Evolutionary conservation across 2,113 vertebrate genomes (phyloP).

Genomic region (Sceloporus undulatus): DNA sequence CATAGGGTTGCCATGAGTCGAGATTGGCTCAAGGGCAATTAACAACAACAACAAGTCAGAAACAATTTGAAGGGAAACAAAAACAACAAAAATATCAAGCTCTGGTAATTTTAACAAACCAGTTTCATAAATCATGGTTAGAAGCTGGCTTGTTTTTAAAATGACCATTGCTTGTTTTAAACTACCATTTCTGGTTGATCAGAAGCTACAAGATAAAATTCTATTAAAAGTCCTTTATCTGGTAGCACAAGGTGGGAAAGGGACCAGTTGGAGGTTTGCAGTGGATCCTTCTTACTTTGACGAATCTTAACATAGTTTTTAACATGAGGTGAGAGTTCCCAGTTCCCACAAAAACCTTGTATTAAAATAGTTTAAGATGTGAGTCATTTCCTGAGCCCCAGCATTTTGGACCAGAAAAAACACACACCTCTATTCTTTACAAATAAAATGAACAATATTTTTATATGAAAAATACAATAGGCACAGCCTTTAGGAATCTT

Average conservation of each 20-base stretch:
- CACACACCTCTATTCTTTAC: background rate
- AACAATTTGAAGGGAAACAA: no score
- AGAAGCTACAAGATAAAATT: background rate
- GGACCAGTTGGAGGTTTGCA: no score
- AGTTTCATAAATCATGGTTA: background rate
- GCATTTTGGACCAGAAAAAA: background rate
- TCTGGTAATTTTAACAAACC: background rate
- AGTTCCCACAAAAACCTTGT: conserved; percentile 42
- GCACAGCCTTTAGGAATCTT: conserved; percentile 1
- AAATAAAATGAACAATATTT: background rate
- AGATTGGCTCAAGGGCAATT: no score
- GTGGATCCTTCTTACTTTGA: background rate
- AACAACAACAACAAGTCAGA: no score
- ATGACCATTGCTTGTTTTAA: background rate
- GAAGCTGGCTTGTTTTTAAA: background rate
- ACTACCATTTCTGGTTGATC: background rate
- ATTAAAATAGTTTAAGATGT: background rate
- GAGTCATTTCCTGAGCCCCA: background rate
- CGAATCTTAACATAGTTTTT: background rate
- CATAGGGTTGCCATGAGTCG: no score
- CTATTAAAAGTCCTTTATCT: no score
- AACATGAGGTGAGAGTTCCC: conserved; percentile 4
- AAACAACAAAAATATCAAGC: background rate
- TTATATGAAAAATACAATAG: background rate
- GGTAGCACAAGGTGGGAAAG: no score